These are phyloP conservation scores for Colletes gigas DNA, from an alignment of 1,140 invertebrate genomes.

Conservation along the genomic window DNA sequence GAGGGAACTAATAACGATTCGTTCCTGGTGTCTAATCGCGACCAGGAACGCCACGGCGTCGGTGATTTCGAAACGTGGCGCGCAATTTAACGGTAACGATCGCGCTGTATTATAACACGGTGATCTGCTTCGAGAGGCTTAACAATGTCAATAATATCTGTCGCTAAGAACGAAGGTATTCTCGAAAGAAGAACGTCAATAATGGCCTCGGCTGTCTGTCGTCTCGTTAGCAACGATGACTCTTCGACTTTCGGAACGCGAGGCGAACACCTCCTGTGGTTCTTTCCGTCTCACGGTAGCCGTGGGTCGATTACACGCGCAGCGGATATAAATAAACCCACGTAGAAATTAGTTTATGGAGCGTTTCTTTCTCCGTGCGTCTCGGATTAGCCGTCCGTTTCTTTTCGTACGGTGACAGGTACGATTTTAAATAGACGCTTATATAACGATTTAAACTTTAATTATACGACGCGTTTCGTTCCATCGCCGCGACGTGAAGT, in stretches of 20 bases:
- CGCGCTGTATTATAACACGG: slow-evolving; percentile 40
- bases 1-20: no score
- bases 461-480: slow-evolving; percentile 6
- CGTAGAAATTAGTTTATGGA: slow-evolving; percentile 64
- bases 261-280: slow-evolving; percentile 23
- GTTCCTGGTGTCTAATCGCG: no score
- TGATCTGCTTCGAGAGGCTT: slow-evolving; percentile 30
- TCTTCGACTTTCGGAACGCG: slow-evolving; percentile 64
- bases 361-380: slow-evolving; percentile 30
- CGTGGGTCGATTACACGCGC: slow-evolving; percentile 64
- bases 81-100: slow-evolving; percentile 60
- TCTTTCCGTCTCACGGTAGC: slow-evolving; percentile 62
- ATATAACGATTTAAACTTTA: slow-evolving; percentile 22
- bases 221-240: slow-evolving; percentile 77
- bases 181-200: slow-evolving; percentile 60
- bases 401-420: slow-evolving; percentile 32
- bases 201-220: slow-evolving; percentile 54
- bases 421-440: slow-evolving; percentile 25
- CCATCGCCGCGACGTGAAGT: background rate
- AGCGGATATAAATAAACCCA: slow-evolving; percentile 62
- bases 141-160: slow-evolving; percentile 62
- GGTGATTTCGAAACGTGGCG: slow-evolving; percentile 40
- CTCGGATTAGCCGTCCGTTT: slow-evolving; percentile 25
- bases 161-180: slow-evolving; percentile 62
- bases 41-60: background rate